Evolutionary conservation across 1,140 invertebrate genomes (phyloP).

Genomic region (Cardiocondyla obscurior): DNA sequence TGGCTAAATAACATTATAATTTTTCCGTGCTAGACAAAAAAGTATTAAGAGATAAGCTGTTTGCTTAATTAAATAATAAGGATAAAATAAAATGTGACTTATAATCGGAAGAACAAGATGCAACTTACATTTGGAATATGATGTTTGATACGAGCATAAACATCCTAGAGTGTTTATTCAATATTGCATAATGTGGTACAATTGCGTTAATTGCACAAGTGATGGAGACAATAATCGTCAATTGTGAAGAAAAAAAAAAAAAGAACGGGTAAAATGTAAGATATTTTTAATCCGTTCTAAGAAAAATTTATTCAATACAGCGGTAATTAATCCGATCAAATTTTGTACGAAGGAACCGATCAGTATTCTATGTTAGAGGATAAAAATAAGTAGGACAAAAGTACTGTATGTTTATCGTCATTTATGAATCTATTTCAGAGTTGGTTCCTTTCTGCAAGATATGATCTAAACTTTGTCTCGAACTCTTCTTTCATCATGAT

Average conservation of each 20-base stretch:
- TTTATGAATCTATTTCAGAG: background rate
- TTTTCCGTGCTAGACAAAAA: slow-evolving; percentile 24
- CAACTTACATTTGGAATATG: background rate
- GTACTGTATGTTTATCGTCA: background rate
- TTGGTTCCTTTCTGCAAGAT: slow-evolving; percentile 25
- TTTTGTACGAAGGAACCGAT: slow-evolving; percentile 32
- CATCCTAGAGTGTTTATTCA: slow-evolving; percentile 25
- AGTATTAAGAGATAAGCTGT: slow-evolving; percentile 25
- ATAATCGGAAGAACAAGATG: too few species aligned
- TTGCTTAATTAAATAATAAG: slow-evolving; percentile 45
- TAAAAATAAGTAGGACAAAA: slow-evolving; percentile 1
- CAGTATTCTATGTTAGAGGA: slow-evolving; percentile 46
- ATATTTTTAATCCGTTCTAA: slow-evolving; percentile 30
- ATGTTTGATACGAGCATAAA: slow-evolving; percentile 27
- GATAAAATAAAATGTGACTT: slow-evolving; percentile 37
- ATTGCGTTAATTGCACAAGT: slow-evolving; percentile 54
- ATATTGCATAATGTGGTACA: slow-evolving; percentile 21
- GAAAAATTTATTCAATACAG: slow-evolving; percentile 41
- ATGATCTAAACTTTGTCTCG: background rate
- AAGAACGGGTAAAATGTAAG: slow-evolving; percentile 44
- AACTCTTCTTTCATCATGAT: background rate
- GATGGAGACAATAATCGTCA: slow-evolving; percentile 64
- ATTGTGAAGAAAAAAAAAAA: slow-evolving; percentile 4
- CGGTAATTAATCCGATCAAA: background rate
- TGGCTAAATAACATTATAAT: slow-evolving; percentile 2